Evolutionary conservation across 2,888 invertebrate genomes (phyloP), one percentile per base, ranked within the genome.

Genomic region (Zeuzera pyrina): DNA sequence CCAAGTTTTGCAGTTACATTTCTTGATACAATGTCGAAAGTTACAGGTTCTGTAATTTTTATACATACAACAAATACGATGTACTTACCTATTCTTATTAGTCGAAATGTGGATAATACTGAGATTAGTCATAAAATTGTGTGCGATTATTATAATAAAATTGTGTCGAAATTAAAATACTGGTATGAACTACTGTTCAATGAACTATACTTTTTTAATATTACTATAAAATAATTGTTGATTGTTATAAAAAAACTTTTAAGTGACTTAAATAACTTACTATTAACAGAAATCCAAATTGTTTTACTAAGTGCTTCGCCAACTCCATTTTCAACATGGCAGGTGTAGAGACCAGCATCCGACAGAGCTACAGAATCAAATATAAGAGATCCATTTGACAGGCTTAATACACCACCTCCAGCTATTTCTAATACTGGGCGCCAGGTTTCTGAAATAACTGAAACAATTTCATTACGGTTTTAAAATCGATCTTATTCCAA

Each of bases 1-100:
- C 92, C 91, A 27, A 92, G 85, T 47, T 91, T 89, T 0, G 91
- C 90, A 16, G 92, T 92, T 43, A 92, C 84, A 58, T 94, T 94
- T 43, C 88, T 87, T 32, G 89, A 85, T 12, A 87, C 63, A 28
- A 87, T 78, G 49, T 91, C 91, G 57, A 93, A 93, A 45, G 91
- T 87, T n/a, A 91, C 91, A 2, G 92, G 92, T 57, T 91, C 92
- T 92, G 67, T 3, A 70, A 69, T 5, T n/a, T n/a, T n/a, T n/a
- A n/a, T n/a, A n/a, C n/a, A n/a, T n/a, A n/a, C n/a, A n/a, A n/a
- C n/a, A n/a, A n/a, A n/a, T n/a, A n/a, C n/a, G n/a, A n/a, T n/a
- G n/a, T n/a, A n/a, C n/a, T n/a, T n/a, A n/a, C n/a, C n/a, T n/a
- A n/a, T n/a, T n/a, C n/a, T n/a, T n/a, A n/a, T n/a, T n/a, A n/a